A percentile compares a stretch with the other conserved stretches of the same genome.
These are phyloP conservation scores for Pachyramphus minor DNA, from an alignment of 2,113 vertebrate genomes.

Conservation along the genomic window DNA sequence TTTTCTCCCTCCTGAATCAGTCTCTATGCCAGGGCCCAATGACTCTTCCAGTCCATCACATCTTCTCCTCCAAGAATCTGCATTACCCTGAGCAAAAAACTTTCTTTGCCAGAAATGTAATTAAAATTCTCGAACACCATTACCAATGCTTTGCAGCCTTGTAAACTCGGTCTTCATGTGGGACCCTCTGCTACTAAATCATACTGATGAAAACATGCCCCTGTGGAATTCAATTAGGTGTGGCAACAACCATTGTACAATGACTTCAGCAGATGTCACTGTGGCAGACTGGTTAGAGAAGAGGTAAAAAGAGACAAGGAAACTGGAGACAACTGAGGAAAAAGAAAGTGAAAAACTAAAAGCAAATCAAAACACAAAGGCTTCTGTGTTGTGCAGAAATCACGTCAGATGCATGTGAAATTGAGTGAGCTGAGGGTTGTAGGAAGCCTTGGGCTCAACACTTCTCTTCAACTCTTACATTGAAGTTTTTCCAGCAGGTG, in stretches of 20 bases:
- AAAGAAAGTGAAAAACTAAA: background rate
- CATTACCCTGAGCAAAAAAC: background rate
- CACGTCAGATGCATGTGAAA: background rate
- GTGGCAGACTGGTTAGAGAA: background rate
- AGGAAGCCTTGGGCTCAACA: background rate
- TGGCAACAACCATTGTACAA: rapidly evolving
- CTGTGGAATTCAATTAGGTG: background rate
- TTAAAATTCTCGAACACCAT: background rate
- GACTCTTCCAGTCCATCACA: background rate
- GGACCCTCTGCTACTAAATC: background rate
- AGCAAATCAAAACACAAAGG: background rate
- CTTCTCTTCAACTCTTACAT: background rate
- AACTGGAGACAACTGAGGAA: background rate
- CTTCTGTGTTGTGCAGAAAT: background rate
- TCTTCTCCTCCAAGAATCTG: background rate
- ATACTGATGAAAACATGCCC: background rate
- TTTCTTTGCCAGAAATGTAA: background rate
- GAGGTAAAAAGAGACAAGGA: background rate
- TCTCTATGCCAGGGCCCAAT: background rate
- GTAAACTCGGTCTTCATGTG: background rate
- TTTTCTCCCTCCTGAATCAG: background rate
- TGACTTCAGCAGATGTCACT: background rate
- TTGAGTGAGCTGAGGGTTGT: background rate
- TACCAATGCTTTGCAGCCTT: background rate
- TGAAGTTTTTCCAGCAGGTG: background rate